A percentile compares a stretch with the other conserved stretches of the same genome.
Conservation (phyloP, 2,113 vertebrate genomes). For the Monopterus albus region DNA sequence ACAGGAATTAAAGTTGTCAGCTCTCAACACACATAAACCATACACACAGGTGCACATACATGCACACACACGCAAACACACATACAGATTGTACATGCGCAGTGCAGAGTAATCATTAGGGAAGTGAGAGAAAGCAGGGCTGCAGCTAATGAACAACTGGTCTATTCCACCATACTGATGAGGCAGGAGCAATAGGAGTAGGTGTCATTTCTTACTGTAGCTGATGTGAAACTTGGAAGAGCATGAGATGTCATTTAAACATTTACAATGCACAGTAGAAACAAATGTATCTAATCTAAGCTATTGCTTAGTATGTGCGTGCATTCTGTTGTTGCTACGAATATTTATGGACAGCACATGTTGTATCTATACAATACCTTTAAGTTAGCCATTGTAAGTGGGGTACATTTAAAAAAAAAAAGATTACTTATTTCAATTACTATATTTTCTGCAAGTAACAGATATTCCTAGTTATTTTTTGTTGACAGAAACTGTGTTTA, state of each 20-base stretch:
- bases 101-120: slow-evolving; percentile 62
- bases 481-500: too few species aligned
- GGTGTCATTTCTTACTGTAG: slow-evolving; percentile 53
- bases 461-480: too few species aligned
- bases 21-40: background rate
- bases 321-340: too few species aligned
- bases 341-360: too few species aligned
- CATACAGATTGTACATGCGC: slow-evolving; percentile 30
- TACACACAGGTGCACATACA: background rate
- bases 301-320: too few species aligned
- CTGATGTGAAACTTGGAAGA: slow-evolving; percentile 10
- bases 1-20: slow-evolving; percentile 28
- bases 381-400: too few species aligned
- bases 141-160: slow-evolving; percentile 57
- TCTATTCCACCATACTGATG: slow-evolving; percentile 56
- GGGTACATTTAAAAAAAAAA: too few species aligned
- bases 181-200: slow-evolving; percentile 52
- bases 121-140: slow-evolving; percentile 41
- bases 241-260: slow-evolving; percentile 1
- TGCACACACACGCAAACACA: background rate
- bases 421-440: too few species aligned
- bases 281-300: too few species aligned
- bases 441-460: background rate
- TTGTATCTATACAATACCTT: too few species aligned
- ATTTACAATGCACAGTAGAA: background rate